phyloP scores from a whole-genome alignment of 2,797 vertebrate genomes.

The Amblyopsis hoosieri region DNA sequence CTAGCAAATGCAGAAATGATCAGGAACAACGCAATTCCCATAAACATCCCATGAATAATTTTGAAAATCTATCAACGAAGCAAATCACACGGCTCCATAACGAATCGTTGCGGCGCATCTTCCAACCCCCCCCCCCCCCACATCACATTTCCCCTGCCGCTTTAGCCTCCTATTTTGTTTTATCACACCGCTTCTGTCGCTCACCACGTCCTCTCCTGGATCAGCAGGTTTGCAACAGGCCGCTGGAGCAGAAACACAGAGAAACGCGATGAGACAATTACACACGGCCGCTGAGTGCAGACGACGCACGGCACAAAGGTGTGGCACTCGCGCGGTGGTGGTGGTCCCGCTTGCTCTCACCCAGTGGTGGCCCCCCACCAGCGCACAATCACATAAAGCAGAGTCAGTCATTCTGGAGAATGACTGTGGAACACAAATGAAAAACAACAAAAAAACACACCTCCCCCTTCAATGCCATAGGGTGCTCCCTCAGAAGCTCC shows the following conservation, averaged over 20 bases:
- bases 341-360: too few relatives aligned
- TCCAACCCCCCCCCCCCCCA: background rate
- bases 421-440: too few relatives aligned
- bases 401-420: too few relatives aligned
- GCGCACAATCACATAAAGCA: too few relatives aligned
- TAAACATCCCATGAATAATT: background rate
- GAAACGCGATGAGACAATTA: background rate
- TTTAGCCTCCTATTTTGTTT: background rate
- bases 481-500: too few relatives aligned
- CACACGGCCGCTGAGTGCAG: constrained; percentile 14
- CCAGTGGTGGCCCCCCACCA: too few relatives aligned
- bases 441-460: too few relatives aligned
- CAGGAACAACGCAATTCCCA: constrained; percentile 7
- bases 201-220: background rate
- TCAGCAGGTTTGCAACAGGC: background rate
- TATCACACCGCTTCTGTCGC: background rate
- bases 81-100: background rate
- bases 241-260: background rate
- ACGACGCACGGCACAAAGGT: constrained; percentile 4
- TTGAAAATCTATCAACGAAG: background rate
- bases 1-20: constrained; percentile 14
- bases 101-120: background rate
- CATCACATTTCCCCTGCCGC: background rate
- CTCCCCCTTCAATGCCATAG: too few relatives aligned
- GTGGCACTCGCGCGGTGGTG: background rate